Base-by-base conservation (phyloP, 2,888 invertebrate species). In the Lasioglossum malachurum region DNA sequence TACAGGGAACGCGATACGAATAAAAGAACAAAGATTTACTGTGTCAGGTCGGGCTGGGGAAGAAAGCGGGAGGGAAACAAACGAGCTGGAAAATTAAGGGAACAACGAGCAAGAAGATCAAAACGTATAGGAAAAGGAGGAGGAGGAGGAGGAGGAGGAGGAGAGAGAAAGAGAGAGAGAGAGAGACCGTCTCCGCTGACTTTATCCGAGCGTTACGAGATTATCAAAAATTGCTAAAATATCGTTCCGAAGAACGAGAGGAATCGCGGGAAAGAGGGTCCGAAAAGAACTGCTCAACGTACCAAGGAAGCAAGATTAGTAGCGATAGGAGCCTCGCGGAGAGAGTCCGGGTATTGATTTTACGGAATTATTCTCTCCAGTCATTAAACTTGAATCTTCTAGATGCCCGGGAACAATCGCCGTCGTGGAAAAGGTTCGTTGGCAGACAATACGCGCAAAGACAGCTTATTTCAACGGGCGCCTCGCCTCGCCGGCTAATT, bases 1-100 rank as follows among this genome's bases (percentile, higher is more conserved):
- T 64, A 64, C 60, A 64, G 60, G 60, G 60, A 64, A 64, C 60
- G 60, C 60, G 60, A 7, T 64, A 64, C 60, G 60, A 64, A 64
- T 64, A 64, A 64, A 64, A 64, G 60, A 64, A 64, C 31, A 64
- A 64, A 64, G 60, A 64, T 64, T 64, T 64, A 64, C 60, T 31
- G 27, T 31, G 60, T 64, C 31, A 31, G 60, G 31, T 27, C 27
- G 60, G 0, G 31, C 14, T 12, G 27, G 31, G 8, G n/a, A 74
- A 27, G 41, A 46, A 46, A 44, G 41, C 41, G 46, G n/a, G 44
- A 27, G 74, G 46, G 74, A 74, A 49, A 41, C 27, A 44, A 73
- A 64, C 60, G 60, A 64, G 60, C 60, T 64, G 60, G 60, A 64
- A 64, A 64, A 64, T 64, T 64, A 64, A 64, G 27, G 27, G 60